Evolutionary conservation across 23 tunicate species (phyloP), one percentile per base, ranked within the genome.

Genomic region (Pegea sp.): DNA sequence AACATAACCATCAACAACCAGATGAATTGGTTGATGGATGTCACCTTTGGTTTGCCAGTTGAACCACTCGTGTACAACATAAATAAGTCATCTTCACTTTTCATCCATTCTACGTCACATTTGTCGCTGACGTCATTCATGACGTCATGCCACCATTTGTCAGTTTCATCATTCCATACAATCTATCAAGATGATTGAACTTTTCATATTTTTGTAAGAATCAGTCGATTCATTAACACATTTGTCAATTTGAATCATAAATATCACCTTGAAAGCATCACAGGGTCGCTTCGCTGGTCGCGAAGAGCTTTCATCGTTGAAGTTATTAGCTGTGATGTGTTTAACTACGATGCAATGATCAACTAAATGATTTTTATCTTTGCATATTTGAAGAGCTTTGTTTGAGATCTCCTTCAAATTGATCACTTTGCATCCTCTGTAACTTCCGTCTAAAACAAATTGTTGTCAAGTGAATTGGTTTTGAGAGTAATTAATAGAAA

Each of bases 51-150:
- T 33, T 68, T 88, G 24, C 97, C 97, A 33, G 97, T 88, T 33
- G 88, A 75, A 13, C 97, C 97, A 61, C 78, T 69, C 19, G 97
- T 88, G 57, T 88, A 88, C 24, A 88, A 57, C 64, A 88, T 75
- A 66, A 88, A 88, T 31, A 88, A 63, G 5, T 73, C 43, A 0
- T 88, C 97, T 69, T 88, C 97, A 50, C 74, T 62, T 18, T 69
- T 64, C 64, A 88, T 57, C 79, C 78, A 76, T 49, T 64, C 97
- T 0, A 69, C 62, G 31, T 75, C 88, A 69, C 90, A 88, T 21
- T 65, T 62, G 19, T 66, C 30, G 19, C 74, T 64, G 5, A 70
- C 74, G 26, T 54, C 70, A n/a, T 58, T 49, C 79, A 88, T 88
- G 34, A 75, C 30, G 4, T 72, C 81, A 61, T 81, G 74, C 69